Evolutionary conservation across 2,888 invertebrate genomes (phyloP).

Genomic region (Thymelicus sylvestris): DNA sequence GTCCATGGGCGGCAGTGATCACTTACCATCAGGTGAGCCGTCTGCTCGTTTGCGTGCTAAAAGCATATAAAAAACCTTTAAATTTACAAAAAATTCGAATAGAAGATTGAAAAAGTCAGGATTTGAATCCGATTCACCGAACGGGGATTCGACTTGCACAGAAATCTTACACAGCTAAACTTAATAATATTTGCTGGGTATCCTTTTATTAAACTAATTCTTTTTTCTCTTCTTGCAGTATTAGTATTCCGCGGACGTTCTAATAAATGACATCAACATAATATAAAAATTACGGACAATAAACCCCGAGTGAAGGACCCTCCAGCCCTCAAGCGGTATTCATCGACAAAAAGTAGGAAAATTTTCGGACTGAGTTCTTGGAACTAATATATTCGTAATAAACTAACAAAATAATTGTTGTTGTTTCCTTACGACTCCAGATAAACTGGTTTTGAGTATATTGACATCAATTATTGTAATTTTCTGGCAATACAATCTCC

Average conservation of each 20-base stretch:
- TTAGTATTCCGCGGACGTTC: not conserved
- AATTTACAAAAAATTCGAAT: too few species aligned
- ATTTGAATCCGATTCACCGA: too few species aligned
- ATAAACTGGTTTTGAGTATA: not conserved
- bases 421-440: not conserved
- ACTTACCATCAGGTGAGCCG: too few species aligned
- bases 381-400: conserved; percentile 7
- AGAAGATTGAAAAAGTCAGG: too few species aligned
- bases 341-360: not conserved
- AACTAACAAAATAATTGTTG: not conserved
- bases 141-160: too few species aligned
- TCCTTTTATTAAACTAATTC: not conserved
- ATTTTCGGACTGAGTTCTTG: not conserved
- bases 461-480: not conserved
- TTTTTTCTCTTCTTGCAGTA: not conserved
- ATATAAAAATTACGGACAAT: not conserved
- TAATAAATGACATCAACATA: conserved; percentile 1
- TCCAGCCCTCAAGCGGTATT: not conserved
- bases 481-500: not conserved
- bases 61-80: too few species aligned
- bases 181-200: too few species aligned
- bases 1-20: too few species aligned
- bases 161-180: too few species aligned
- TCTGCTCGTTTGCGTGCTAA: too few species aligned
- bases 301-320: not conserved